Conservation (phyloP, 2,888 invertebrate genomes). For the Stegophylla sp. region DNA sequence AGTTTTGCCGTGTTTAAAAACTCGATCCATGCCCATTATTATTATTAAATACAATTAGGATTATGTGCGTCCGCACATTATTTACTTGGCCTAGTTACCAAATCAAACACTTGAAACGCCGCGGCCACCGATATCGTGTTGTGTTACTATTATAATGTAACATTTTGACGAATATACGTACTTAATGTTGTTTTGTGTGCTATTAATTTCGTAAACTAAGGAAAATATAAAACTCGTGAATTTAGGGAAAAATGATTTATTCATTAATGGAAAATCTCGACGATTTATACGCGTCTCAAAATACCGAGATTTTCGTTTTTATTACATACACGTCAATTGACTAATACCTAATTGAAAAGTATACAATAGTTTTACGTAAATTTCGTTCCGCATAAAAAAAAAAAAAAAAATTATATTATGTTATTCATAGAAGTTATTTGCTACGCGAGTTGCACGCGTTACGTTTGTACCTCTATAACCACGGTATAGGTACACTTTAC, state of each 20-base stretch:
- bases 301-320: not conserved
- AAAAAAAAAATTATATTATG: not conserved
- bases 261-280: not conserved
- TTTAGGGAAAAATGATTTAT: too few relatives aligned
- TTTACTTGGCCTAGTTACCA: constrained; percentile 45
- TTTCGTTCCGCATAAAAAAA: not conserved
- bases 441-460: constrained; percentile 3
- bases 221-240: too few relatives aligned
- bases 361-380: not conserved
- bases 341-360: not conserved
- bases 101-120: constrained; percentile 25
- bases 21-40: not conserved
- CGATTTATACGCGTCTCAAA: not conserved
- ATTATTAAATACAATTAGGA: constrained; percentile 9
- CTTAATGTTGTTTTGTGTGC: too few relatives aligned
- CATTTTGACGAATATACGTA: constrained; percentile 1
- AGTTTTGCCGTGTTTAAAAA: not conserved
- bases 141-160: not conserved
- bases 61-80: constrained; percentile 7
- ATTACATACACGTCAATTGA: not conserved
- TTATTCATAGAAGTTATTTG: not conserved
- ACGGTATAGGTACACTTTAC: not conserved
- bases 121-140: not conserved
- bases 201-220: too few relatives aligned
- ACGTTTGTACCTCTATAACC: constrained; percentile 7